These are phyloP conservation scores for Thecophora atra DNA, from an alignment of 2,888 invertebrate genomes.

Conservation along the genomic window DNA sequence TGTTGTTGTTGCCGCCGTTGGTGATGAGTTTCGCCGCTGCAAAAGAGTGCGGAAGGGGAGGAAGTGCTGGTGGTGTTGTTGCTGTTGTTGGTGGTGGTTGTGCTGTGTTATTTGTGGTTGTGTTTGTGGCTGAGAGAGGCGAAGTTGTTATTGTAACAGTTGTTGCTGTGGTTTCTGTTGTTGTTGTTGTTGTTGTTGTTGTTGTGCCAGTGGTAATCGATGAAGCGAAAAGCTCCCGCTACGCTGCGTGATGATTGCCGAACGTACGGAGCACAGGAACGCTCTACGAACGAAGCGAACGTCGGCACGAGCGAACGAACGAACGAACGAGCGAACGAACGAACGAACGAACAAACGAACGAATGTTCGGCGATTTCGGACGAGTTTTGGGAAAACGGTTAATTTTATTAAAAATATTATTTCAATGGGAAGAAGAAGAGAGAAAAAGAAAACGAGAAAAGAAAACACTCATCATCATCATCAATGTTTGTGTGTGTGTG, in stretches of 20 bases:
- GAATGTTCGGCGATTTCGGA: background rate
- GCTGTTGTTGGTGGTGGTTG: conserved; percentile 53
- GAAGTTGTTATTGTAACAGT: too few relatives aligned
- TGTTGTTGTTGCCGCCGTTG: conserved; percentile 23
- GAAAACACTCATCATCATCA: conserved; percentile 36
- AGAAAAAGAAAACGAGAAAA: conserved; percentile 39
- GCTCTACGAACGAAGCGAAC: conserved; percentile 54
- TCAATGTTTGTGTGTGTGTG: conserved; percentile 21
- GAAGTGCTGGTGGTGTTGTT: conserved; percentile 58
- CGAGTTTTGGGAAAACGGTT: background rate
- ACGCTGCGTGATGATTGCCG: conserved; percentile 67
- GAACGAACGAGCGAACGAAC: too few relatives aligned
- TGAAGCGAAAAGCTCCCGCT: conserved; percentile 64
- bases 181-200: conserved; percentile 47
- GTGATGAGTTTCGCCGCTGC: conserved; percentile 24
- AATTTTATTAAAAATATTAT: conserved; percentile 12
- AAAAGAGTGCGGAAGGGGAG: conserved; percentile 59
- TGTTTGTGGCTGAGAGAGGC: too few relatives aligned
- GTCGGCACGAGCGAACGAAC: too few relatives aligned
- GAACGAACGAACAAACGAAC: too few relatives aligned
- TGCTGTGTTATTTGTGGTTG: conserved; percentile 46
- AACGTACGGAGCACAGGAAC: conserved; percentile 67
- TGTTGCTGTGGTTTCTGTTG: conserved; percentile 45
- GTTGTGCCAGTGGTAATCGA: conserved; percentile 44
- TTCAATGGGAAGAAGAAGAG: conserved; percentile 37